These are phyloP conservation scores for Archaeoteleia sp. DNA, from an alignment of 2,888 invertebrate genomes.

Conservation along the genomic window DNA sequence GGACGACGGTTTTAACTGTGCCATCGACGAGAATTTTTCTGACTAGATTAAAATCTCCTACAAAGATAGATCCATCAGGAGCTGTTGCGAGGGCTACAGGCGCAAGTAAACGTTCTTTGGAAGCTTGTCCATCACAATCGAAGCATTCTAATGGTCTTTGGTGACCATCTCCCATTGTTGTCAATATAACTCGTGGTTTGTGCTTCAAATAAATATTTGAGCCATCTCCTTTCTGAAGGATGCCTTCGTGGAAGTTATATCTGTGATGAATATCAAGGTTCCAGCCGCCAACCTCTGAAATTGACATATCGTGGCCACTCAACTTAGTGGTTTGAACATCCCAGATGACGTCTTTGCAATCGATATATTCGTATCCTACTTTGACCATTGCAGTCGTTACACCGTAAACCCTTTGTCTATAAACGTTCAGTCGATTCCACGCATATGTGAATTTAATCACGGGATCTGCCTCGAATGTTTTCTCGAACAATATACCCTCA, in stretches of 20 bases:
- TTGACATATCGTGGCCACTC: constrained; percentile 97
- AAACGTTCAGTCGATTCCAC: constrained; percentile 97
- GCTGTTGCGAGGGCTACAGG: constrained; percentile 95
- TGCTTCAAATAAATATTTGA: constrained; percentile 95
- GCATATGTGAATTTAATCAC: constrained; percentile 97
- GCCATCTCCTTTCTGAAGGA: constrained; percentile 97
- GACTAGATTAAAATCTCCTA: constrained; percentile 96
- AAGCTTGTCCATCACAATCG: constrained; percentile 87
- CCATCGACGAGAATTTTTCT: constrained; percentile 91
- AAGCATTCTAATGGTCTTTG: constrained; percentile 90
- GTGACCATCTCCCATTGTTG: constrained; percentile 93
- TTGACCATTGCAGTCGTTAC: constrained; percentile 95
- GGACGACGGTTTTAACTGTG: constrained; percentile 85
- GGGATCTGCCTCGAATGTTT: constrained; percentile 96
- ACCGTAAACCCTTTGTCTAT: constrained; percentile 96
- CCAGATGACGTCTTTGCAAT: constrained; percentile 96
- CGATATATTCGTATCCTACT: constrained; percentile 96
- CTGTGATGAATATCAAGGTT: constrained; percentile 98
- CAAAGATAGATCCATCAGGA: constrained; percentile 94
- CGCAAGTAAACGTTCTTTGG: constrained; percentile 88
- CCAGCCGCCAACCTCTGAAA: constrained; percentile 98
- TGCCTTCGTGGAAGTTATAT: constrained; percentile 98
- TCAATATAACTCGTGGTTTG: constrained; percentile 92
- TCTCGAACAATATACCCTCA: constrained; percentile 95
- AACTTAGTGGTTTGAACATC: constrained; percentile 95